Base-by-base conservation (phyloP, 2,113 vertebrate genomes). In the Labeo rohita region DNA sequence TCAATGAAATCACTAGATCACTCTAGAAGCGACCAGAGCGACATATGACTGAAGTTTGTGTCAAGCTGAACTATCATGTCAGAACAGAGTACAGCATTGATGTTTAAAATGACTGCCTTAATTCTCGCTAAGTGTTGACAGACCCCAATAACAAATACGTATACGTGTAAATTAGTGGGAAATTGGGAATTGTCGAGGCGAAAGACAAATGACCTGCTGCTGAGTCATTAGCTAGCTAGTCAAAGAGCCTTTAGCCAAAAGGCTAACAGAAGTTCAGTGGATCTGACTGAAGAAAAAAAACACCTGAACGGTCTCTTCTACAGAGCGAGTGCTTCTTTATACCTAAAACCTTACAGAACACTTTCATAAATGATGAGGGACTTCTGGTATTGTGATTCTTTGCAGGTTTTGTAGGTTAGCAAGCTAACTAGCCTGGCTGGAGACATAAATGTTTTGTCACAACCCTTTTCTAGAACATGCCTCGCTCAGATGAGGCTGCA, bases 171-270 rank as follows among this genome's bases (percentile, higher is more conserved):
- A 56, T 59, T 10, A 45, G 8, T 56, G 50, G 8, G 2, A 72
- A 23, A 45, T 39, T 16, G 34, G 6, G 28, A 56, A 10, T 73
- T 56, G 9, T 72, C 28, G 47, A 43, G 34, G 16, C 36, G 18
- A 43, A 73, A 73, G 28, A 56, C 28, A 54, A 15, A 86, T 84
- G 84, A 36, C 23, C 87, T 92, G 91, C 90, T 94, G 94, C 94
- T 95, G 94, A 95, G 93, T 95, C 94, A 95, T 93, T 86, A 93
- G 93, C 94, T 93, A 95, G 88, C 92, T 86, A 70, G 79, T 87
- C 84, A 84, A 90, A 90, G 92, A 90, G 36, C 75, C 52, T 65
- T 83, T 83, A 90, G 90, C 91, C 88, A 91, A 88, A 6, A 63
- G 89, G 86, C 82, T 59, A 61, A 77, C 36, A 75, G 54, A 66